These are phyloP conservation scores for Brachynemurus nebulosus DNA, from an alignment of 2,888 invertebrate genomes.

Conservation along the genomic window DNA sequence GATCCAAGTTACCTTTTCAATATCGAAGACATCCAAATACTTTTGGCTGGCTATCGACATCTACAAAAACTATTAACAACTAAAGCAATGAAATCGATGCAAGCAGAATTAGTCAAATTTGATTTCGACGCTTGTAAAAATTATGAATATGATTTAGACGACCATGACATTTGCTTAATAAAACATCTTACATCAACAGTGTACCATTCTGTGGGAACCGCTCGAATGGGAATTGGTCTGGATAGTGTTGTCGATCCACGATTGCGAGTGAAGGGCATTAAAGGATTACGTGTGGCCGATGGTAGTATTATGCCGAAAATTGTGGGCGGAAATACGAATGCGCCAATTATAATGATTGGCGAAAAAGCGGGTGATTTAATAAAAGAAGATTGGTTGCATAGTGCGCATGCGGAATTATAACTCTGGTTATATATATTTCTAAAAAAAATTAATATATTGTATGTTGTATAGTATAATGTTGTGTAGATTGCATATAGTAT, in stretches of 20 bases:
- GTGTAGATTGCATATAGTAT: too few relatives aligned
- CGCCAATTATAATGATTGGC: slow-evolving; percentile 6
- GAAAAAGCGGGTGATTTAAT: slow-evolving; percentile 5
- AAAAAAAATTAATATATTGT: too few relatives aligned
- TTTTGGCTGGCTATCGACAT: slow-evolving; percentile 40
- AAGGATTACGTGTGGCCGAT: slow-evolving; percentile 4
- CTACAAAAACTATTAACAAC: slow-evolving; percentile 26
- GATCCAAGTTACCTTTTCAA: slow-evolving; percentile 22
- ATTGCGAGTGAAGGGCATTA: slow-evolving; percentile 2
- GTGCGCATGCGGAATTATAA: too few relatives aligned
- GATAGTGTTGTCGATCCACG: slow-evolving; percentile 3
- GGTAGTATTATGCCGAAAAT: slow-evolving; percentile 6
- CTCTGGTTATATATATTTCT: too few relatives aligned
- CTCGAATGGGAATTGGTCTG: slow-evolving; percentile 20
- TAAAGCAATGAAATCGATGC: slow-evolving; percentile 42
- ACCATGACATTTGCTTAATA: slow-evolving; percentile 38
- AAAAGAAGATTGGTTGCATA: slow-evolving; percentile 4
- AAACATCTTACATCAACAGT: slow-evolving; percentile 21
- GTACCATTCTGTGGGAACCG: slow-evolving; percentile 27
- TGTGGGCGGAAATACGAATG: slow-evolving; percentile 5
- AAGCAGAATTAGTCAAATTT: slow-evolving; percentile 37
- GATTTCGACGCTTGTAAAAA: slow-evolving; percentile 35
- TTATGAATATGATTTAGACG: slow-evolving; percentile 29
- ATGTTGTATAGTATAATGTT: too few relatives aligned
- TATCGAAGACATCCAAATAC: slow-evolving; percentile 39